Base-by-base conservation (phyloP, 2,888 invertebrate genomes). In the Caenorhabditis becei region DNA sequence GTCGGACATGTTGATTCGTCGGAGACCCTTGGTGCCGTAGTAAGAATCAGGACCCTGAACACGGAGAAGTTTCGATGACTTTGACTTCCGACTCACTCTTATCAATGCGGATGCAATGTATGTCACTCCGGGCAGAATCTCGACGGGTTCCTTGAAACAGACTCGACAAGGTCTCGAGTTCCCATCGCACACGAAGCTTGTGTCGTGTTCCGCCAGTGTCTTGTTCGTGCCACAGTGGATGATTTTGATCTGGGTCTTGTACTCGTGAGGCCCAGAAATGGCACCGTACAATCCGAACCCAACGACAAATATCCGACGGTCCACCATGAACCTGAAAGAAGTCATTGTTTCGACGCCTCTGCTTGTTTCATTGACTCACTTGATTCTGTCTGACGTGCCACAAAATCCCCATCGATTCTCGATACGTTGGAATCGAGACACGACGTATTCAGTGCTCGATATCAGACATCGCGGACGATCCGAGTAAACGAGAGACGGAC, bases 231-330 rank as follows among this genome's bases (percentile, higher is more conserved):
- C 94, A 24, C 94, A 93, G 90, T 95, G 95, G 80, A 95, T 94
- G 77, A 82, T 72, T 37, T 82, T 83, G 58, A 75, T 70, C 32
- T 71, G 58, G 11, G 61, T 62, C 90, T 94, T 94, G 91, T 95
- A 95, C 91, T 95, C 95, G 8, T 94, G 94, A 18, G 93, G 92
- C 26, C 95, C 95, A 91, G 95, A 94, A 88, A 95, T 94, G 35
- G 95, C 95, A 35, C 95, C 95, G 91, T 95, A 95, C 82, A 96
- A 92, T 74, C 95, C 95, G 92, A 95, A 95, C 1, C 95, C 96
- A 77, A 95, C 94, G 23, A 96, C 94, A 92, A 94, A 95, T 86
- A 96, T 95, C 77, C 94, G 93, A 87, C 94, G 93, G 91, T 95
- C 95, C 0, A 95, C 95, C 35, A 94, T 94, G 91, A 96, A 95